Evolutionary conservation across 1,140 invertebrate species (phyloP).

Genomic region (Pogonognathellus flavescens): DNA sequence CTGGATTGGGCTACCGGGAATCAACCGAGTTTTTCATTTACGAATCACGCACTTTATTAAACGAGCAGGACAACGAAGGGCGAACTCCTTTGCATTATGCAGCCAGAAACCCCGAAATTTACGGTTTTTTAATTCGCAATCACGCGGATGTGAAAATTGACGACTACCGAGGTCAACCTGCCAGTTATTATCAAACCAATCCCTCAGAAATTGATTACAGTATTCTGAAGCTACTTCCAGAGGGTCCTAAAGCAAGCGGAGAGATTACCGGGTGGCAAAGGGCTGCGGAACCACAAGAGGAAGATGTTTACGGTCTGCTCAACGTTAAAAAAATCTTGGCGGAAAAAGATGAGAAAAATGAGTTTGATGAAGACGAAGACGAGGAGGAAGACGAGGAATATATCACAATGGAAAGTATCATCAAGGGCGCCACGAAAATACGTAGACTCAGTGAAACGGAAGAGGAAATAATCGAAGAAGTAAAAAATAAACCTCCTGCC

Average conservation of each 20-base stretch:
- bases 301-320: background rate
- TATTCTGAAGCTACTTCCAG: slow-evolving; percentile 79
- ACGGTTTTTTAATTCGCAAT: slow-evolving; percentile 79
- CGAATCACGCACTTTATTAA: slow-evolving; percentile 78
- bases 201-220: slow-evolving; percentile 80
- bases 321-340: slow-evolving; percentile 50
- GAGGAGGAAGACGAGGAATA: background rate
- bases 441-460: background rate
- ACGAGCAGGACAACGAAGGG: slow-evolving; percentile 82
- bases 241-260: slow-evolving; percentile 76
- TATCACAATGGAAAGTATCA: slow-evolving; percentile 27
- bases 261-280: slow-evolving; percentile 63
- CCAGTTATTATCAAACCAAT: slow-evolving; percentile 83
- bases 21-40: slow-evolving; percentile 81
- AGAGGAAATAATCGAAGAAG: background rate
- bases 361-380: slow-evolving; percentile 21
- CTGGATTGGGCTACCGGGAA: slow-evolving; percentile 81
- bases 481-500: slow-evolving; percentile 54
- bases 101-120: slow-evolving; percentile 78
- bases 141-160: slow-evolving; percentile 84
- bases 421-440: background rate
- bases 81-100: slow-evolving; percentile 93
- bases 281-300: background rate
- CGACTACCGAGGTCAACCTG: slow-evolving; percentile 88
- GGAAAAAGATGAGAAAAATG: slow-evolving; percentile 51